Base-by-base conservation (phyloP, 2,113 vertebrate genomes). In the Ranitomeya imitator region DNA sequence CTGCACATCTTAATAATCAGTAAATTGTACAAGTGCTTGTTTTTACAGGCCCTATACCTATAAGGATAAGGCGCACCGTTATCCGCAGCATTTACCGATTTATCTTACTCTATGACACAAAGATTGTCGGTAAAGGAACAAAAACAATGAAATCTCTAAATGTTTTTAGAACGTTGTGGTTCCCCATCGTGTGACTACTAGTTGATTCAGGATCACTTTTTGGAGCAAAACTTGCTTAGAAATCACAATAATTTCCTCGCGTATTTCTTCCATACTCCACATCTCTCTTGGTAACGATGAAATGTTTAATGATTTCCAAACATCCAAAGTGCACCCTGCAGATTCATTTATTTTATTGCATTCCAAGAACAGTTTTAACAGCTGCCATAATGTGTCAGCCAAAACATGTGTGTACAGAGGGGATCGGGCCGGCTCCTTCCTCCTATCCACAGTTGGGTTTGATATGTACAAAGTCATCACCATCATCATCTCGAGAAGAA, bases 351-450 rank as follows among this genome's bases (percentile, higher is more conserved):
- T 88, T 82, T 88, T 83, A 83, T 83, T 74, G 80, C 67, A 83
- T 88, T 88, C 86, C 86, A 88, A 79, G 86, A 88, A 88, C 79
- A 74, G 69, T 88, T 83, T 76, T 71, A 79, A 88, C 86, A 88
- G 67, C 86, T 88, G 86, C 79, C 86, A 88, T 52, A 45, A 55
- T 19, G n/a, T 71, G 67, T 74, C 51, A 63, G 86, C 86, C 86
- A 88, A 63, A 88, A 76, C 86, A 88, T 74, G 79, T 88, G 79
- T 60, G 65, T 54, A 11, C n/a, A 19, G 63, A 13, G 26, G 54
- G 86, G 52, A 81, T 73, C 7, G 86, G 79, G 21, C 67, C 45
- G 79, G 69, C 79, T 83, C 37, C 21, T 10, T 73, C 86, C 60
- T 23, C 55, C 79, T 63, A 74, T 82, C 86, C 18, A 74, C 86